Evolutionary conservation across 2,797 vertebrate genomes (phyloP), one percentile per base, ranked within the genome.

Genomic region (Bufotes viridis): DNA sequence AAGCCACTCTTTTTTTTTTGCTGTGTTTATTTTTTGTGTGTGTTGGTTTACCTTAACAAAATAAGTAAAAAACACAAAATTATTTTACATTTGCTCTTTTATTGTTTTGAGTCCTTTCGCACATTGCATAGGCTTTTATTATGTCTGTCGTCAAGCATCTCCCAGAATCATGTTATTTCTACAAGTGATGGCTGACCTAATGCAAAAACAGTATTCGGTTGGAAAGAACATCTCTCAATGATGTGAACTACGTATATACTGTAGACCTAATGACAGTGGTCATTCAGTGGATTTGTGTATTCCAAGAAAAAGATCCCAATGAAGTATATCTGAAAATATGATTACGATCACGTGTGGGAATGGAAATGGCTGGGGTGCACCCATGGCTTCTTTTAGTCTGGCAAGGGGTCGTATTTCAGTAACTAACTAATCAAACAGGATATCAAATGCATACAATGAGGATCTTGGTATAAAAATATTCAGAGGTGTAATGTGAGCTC

Each of bases 91-190:
- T 82, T 70, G 22, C 26, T 74, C 24, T 72, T 83, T 83, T 81
- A 81, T 81, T 81, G 60, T 81, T 55, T 70, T 53, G 80, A 67
- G n/a, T 82, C 22, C 42, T 85, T 85, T 63, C 13, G 57, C 81
- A 82, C 81, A 82, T 69, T 82, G 81, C 63, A 82, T 34, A 58
- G 82, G 26, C 81, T 57, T 72, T 53, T 84, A 57, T 22, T 60
- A 74, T 4, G 55, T 55, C 24, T 26, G 67, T 74, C 55, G 53
- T 72, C 81, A 72, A 72, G 67, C 81, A 72, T 83, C 53, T 29
- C 82, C 69, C 67, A 72, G 53, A 58, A 72, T 83, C 12, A 60
- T 60, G 63, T 26, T 69, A 67, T 65, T 65, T 55, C 20, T 10
- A 49, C 63, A 69, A 82, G 81, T 69, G 63, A 51, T 24, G 51